Evolutionary conservation across 2,113 vertebrate species (phyloP), one percentile per base, ranked within the genome.

Genomic region (Equus przewalskii): DNA sequence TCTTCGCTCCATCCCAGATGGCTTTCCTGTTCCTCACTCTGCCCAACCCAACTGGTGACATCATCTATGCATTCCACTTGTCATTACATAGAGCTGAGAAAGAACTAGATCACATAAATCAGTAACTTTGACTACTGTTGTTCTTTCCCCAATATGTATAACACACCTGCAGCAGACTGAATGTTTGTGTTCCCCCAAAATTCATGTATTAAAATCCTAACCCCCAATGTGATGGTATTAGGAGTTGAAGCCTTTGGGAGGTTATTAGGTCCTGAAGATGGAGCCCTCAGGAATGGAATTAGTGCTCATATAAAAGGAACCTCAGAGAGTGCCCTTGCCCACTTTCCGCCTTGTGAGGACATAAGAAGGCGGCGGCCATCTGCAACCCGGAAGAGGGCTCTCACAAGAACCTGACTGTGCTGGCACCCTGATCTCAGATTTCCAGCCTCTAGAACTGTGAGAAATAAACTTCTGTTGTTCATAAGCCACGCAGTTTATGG

Each of bases 331-430:
- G 28, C 6, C 80, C 30, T 51, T 36, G 13, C 10, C 28, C 62
- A n/a, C 19, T 83, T 58, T 30, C 30, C 21, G 10, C 10, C 19
- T 1, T 0, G 1, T 13, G 41, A 83, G 18, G 21, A 7, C 58
- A 28, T 16, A 26, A 8, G 1, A 14, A 33, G 18, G 78, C 51
- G 69, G 5, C 4, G 6, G 67, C 36, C 2, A 5, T 78, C 15
- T 54, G 69, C 36, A 56, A 9, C 33, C 49, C 3, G 1, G 12
- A 69, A 51, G 60, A 21, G 41, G 44, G 44, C 7, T 16, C 15
- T 54, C n/a, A 15, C 28, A n/a, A 64, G 73, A 67, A 24, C 26
- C 51, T 5, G 1, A n/a, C 58, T 36, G 46, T 13, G 13, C 30
- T 36, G n/a, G 69, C 85, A 56, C 30, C 9, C 82, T 36, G 41